Evolutionary conservation across 2,888 invertebrate species (phyloP).

Genomic region (Teleiodes luculella): DNA sequence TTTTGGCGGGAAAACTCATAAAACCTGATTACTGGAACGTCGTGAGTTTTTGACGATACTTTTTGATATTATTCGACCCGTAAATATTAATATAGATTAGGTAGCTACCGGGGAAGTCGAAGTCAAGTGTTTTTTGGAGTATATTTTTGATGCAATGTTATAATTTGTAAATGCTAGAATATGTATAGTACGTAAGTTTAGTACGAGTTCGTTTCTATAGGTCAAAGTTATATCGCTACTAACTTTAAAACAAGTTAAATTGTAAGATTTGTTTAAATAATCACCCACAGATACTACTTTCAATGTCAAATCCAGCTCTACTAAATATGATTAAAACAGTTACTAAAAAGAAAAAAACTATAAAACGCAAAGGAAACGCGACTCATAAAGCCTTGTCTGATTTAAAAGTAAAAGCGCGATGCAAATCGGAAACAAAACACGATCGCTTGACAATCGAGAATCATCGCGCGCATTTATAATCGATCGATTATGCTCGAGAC

Average conservation of each 20-base stretch:
- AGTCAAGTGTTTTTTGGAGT: too few relatives aligned
- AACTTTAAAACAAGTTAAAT: too few relatives aligned
- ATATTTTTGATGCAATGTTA: too few relatives aligned
- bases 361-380: background rate
- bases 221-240: too few relatives aligned
- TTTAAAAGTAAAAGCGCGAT: constrained; percentile 22
- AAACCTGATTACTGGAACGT: constrained; percentile 68
- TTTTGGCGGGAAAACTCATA: constrained; percentile 67
- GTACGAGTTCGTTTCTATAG: too few relatives aligned
- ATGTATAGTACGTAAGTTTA: too few relatives aligned
- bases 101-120: too few relatives aligned
- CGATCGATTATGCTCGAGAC: constrained; percentile 58
- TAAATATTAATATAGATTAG: background rate
- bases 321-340: background rate
- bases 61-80: constrained; percentile 35
- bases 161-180: too few relatives aligned
- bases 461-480: constrained; percentile 50
- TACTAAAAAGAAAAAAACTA: background rate
- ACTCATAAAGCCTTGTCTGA: constrained; percentile 8
- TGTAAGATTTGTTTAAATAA: too few relatives aligned
- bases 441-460: constrained; percentile 30
- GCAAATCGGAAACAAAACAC: constrained; percentile 35
- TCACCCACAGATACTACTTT: too few relatives aligned
- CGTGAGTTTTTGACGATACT: constrained; percentile 48
- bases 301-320: too few relatives aligned